Evolutionary conservation across 2,113 vertebrate species (phyloP).

Genomic region (Phasianus colchicus): DNA sequence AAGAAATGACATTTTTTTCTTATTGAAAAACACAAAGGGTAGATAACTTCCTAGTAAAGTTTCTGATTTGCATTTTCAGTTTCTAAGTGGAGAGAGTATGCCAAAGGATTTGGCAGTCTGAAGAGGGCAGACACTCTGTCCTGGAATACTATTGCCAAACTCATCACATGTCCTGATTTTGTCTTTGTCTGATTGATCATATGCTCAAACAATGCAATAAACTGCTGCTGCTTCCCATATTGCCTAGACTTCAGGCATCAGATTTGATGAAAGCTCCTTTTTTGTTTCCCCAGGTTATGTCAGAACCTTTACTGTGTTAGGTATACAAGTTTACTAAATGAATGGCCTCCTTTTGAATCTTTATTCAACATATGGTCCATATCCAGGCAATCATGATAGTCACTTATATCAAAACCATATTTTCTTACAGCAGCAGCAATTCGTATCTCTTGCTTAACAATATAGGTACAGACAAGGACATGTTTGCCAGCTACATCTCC

Average conservation of each 20-base stretch:
- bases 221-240: accelerated
- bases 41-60: conserved; percentile 3
- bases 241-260: not conserved
- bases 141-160: not conserved
- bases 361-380: not conserved
- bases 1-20: not conserved
- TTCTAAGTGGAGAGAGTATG: not conserved
- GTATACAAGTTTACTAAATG: not conserved
- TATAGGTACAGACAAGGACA: not conserved
- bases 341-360: not conserved
- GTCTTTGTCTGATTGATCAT: not conserved
- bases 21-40: conserved; percentile 22
- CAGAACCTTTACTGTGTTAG: not conserved
- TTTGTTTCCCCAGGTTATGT: not conserved
- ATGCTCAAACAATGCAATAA: not conserved
- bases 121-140: not conserved
- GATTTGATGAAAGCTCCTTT: accelerated
- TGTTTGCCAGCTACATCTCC: not conserved
- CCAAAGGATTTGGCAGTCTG: not conserved
- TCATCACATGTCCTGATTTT: not conserved
- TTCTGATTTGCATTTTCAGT: conserved; percentile 37
- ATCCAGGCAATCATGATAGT: not conserved
- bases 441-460: not conserved
- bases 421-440: not conserved
- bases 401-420: not conserved